phyloP scores from a whole-genome alignment of 2,113 vertebrate genomes.

The Pluvianellus socialis region DNA sequence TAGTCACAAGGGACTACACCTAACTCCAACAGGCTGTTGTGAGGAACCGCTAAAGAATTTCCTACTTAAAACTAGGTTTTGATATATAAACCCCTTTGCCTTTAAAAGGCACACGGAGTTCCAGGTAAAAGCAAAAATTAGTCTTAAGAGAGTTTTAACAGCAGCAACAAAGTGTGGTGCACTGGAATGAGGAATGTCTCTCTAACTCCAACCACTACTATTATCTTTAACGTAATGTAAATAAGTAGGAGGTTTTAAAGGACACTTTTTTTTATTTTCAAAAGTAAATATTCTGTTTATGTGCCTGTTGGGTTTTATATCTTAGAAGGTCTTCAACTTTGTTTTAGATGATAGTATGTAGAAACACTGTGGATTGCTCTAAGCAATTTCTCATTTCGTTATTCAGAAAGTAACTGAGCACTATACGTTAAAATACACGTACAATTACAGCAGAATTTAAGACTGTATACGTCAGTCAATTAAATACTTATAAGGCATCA shows the following conservation, averaged over 20 bases:
- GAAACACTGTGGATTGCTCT: not conserved
- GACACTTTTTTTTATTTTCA: not conserved
- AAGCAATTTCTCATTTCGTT: not conserved
- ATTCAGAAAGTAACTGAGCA: not conserved
- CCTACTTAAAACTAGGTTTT: not conserved
- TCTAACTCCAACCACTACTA: not conserved
- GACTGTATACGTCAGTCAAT: not conserved
- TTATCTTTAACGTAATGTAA: not conserved
- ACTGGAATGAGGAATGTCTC: not conserved
- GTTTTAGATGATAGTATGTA: not conserved
- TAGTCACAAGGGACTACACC: not conserved
- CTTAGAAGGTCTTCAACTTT: not conserved
- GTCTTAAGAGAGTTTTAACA: not conserved
- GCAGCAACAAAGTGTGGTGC: not conserved
- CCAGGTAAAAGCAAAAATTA: not conserved
- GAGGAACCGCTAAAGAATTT: not conserved
- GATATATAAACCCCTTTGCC: not conserved
- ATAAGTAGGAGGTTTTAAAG: not conserved
- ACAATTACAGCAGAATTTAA: not conserved
- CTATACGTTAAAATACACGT: fast-evolving
- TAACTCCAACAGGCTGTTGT: not conserved
- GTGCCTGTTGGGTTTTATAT: not conserved
- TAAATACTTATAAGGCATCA: not conserved
- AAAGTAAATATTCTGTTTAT: not conserved
- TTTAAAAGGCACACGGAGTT: not conserved